Evolutionary conservation across 1,140 invertebrate species (phyloP).

Genomic region (Drosophila neocordata): DNA sequence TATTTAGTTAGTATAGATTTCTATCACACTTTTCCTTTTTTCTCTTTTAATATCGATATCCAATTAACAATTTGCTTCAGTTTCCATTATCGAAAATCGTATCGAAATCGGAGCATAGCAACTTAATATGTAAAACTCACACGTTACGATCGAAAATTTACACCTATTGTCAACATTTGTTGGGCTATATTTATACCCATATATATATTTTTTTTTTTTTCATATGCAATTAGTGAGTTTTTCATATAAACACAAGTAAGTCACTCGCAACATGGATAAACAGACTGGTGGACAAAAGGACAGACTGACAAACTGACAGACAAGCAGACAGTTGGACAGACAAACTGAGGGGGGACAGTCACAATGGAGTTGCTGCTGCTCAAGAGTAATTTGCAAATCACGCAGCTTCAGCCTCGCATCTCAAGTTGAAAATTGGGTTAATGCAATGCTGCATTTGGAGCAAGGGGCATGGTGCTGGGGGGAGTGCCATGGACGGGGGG

Average conservation of each 20-base stretch:
- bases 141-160: constrained; percentile 45
- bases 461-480: constrained; percentile 3
- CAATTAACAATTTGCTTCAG: constrained; percentile 5
- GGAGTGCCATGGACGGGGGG: constrained; percentile 3
- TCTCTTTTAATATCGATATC: not conserved
- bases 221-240: constrained; percentile 50
- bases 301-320: constrained; percentile 32
- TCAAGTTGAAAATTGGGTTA: constrained; percentile 78
- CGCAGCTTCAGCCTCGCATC: constrained; percentile 68
- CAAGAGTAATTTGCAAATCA: constrained; percentile 72
- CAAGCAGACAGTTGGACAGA: constrained; percentile 16
- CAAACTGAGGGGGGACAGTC: constrained; percentile 14
- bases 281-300: constrained; percentile 14
- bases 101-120: constrained; percentile 15
- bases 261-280: constrained; percentile 43
- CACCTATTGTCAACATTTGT: constrained; percentile 41
- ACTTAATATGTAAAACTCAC: constrained; percentile 49
- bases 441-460: constrained; percentile 62
- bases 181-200: too few relatives aligned
- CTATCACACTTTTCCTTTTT: constrained; percentile 7
- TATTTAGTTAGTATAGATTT: constrained; percentile 4
- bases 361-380: constrained; percentile 38
- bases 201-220: not conserved
- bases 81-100: not conserved
- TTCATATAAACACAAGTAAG: constrained; percentile 54